Percentiles rank a stretch among this genome's conserved stretches.
Evolutionary conservation across 2,888 invertebrate genomes (phyloP).

Genomic region (Augiades crinisus): DNA sequence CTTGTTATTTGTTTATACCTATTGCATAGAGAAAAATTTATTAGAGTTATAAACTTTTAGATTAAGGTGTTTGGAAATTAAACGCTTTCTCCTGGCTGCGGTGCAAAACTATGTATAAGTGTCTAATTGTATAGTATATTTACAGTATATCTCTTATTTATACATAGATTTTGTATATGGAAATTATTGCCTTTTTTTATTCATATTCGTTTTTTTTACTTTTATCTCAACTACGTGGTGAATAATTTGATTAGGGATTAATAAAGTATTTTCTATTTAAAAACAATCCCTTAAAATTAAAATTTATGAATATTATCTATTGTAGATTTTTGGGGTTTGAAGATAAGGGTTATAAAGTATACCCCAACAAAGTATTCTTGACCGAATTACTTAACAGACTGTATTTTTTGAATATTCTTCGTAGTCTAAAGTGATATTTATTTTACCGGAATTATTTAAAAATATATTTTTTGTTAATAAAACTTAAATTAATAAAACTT

Average conservation of each 20-base stretch:
- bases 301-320: no score
- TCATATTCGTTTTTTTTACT: no score
- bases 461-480: not conserved
- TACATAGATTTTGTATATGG: not conserved
- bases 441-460: not conserved
- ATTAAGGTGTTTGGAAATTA: slow-evolving; percentile 23
- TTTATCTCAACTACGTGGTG: no score
- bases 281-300: no score
- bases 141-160: not conserved
- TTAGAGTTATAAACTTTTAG: slow-evolving; percentile 29
- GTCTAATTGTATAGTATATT: no score
- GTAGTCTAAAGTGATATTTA: not conserved
- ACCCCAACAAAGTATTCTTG: not conserved
- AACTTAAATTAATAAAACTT: not conserved
- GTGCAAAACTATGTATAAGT: slow-evolving; percentile 5
- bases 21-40: slow-evolving; percentile 27
- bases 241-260: no score
- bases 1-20: slow-evolving; percentile 29
- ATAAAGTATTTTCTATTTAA: no score
- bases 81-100: slow-evolving; percentile 29
- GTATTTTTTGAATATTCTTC: not conserved
- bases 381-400: slow-evolving; percentile 22
- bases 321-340: no score
- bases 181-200: no score
- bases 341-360: no score